These are phyloP conservation scores for Pandemis corylana DNA, from an alignment of 2,888 invertebrate genomes.

Conservation along the genomic window DNA sequence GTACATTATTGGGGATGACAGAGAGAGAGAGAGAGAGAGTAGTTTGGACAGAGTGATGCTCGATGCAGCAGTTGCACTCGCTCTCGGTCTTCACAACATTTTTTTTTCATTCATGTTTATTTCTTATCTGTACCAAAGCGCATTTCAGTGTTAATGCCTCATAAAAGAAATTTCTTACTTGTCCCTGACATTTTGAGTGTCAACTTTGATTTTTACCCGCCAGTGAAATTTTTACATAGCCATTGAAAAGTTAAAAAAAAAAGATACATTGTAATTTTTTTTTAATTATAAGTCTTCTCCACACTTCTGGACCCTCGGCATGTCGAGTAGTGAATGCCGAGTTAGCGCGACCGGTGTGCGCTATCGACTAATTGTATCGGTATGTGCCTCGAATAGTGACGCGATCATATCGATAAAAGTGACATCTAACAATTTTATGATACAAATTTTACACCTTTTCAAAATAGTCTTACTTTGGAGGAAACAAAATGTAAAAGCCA, in stretches of 20 bases:
- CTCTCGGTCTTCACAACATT: no score
- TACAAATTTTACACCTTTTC: not conserved
- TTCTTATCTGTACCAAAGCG: no score
- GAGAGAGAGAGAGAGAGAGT: no score
- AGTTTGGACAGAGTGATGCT: no score
- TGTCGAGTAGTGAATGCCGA: slow-evolving; percentile 75
- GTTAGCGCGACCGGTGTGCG: slow-evolving; percentile 68
- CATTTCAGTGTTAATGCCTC: no score
- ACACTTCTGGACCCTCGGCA: slow-evolving; percentile 51
- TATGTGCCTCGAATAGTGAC: slow-evolving; percentile 62
- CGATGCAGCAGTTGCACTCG: no score
- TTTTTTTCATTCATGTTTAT: no score
- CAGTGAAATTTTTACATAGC: not conserved
- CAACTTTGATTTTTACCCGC: not conserved
- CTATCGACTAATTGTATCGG: slow-evolving; percentile 78
- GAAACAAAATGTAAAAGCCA: no score
- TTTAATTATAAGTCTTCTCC: slow-evolving; percentile 44
- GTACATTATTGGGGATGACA: no score
- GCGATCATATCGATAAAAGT: slow-evolving; percentile 43
- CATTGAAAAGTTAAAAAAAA: not conserved
- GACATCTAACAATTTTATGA: not conserved
- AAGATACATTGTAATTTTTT: not conserved
- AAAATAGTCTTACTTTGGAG: no score
- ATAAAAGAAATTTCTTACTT: no score
- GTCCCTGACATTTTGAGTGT: no score